Conservation (phyloP, 1,140 invertebrate genomes). For the Adoxophyes honmai region DNA sequence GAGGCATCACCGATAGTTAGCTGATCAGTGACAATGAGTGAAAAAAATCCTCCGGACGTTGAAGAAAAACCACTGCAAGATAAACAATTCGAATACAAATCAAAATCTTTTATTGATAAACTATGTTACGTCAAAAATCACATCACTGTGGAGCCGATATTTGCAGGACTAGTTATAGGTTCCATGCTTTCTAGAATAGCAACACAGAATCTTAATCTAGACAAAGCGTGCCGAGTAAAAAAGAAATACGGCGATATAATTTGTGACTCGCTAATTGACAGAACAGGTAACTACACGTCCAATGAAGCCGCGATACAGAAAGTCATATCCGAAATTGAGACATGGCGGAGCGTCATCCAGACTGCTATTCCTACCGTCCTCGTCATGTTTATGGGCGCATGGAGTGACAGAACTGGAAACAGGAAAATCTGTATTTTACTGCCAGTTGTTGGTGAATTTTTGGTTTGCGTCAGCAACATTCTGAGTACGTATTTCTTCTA, state of each 20-base stretch:
- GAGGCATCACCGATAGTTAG: neutral
- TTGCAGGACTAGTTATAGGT: constrained; percentile 75
- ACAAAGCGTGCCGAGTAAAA: constrained; percentile 80
- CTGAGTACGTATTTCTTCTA: constrained; percentile 75
- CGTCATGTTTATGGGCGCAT: constrained; percentile 79
- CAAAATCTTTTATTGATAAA: constrained; percentile 6
- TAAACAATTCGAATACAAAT: neutral
- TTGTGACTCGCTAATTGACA: constrained; percentile 74
- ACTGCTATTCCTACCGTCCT: constrained; percentile 77
- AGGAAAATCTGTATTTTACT: constrained; percentile 79
- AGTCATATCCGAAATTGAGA: constrained; percentile 74
- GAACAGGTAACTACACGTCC: constrained; percentile 61
- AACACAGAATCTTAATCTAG: constrained; percentile 79
- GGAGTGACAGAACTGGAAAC: constrained; percentile 79
- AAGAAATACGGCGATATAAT: constrained; percentile 67
- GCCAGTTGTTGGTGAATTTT: constrained; percentile 76
- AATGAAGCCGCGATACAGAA: constrained; percentile 75
- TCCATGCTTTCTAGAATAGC: constrained; percentile 74
- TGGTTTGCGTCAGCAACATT: constrained; percentile 69
- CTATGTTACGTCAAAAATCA: constrained; percentile 27
- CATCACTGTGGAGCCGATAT: constrained; percentile 77
- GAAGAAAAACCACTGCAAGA: constrained; percentile 14
- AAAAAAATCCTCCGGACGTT: neutral
- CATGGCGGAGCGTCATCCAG: constrained; percentile 78
- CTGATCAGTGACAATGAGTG: neutral